Evolutionary conservation across 1,140 invertebrate genomes (phyloP).

Genomic region (Mesaphorura yosii): DNA sequence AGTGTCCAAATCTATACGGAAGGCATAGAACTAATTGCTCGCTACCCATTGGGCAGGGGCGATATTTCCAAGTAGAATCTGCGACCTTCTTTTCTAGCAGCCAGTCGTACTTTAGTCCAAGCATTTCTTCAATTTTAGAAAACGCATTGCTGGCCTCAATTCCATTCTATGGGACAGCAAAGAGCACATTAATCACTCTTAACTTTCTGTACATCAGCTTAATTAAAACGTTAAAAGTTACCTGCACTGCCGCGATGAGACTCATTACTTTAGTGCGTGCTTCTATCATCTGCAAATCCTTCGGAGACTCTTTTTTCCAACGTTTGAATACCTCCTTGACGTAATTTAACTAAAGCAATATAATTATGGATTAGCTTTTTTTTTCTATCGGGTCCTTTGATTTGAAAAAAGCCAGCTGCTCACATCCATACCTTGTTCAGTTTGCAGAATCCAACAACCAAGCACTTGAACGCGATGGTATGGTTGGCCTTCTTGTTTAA

Average conservation of each 20-base stretch:
- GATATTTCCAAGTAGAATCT: constrained; percentile 26
- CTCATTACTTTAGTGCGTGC: constrained; percentile 23
- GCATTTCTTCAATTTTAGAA: constrained; percentile 25
- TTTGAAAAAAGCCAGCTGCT: too few species aligned
- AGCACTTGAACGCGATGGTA: constrained; percentile 24
- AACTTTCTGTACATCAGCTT: too few species aligned
- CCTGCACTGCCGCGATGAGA: constrained; percentile 21
- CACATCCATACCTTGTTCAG: constrained; percentile 23
- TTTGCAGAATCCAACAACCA: constrained; percentile 26
- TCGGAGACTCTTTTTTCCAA: constrained; percentile 23
- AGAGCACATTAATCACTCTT: too few species aligned
- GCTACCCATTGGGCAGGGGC: constrained; percentile 20
- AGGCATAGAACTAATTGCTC: constrained; percentile 28
- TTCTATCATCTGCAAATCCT: constrained; percentile 26
- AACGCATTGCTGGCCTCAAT: constrained; percentile 26
- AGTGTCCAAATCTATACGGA: constrained; percentile 29
- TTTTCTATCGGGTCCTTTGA: too few species aligned
- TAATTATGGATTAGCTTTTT: too few species aligned
- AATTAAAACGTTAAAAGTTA: too few species aligned
- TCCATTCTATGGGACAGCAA: too few species aligned
- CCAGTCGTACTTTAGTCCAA: constrained; percentile 25
- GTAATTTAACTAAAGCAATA: not conserved
- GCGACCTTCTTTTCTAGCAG: constrained; percentile 15
- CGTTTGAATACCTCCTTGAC: constrained; percentile 16
- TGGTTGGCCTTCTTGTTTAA: constrained; percentile 13